These are phyloP conservation scores for Triplophysa siluroides DNA, from an alignment of 2,113 vertebrate genomes.

Conservation along the genomic window DNA sequence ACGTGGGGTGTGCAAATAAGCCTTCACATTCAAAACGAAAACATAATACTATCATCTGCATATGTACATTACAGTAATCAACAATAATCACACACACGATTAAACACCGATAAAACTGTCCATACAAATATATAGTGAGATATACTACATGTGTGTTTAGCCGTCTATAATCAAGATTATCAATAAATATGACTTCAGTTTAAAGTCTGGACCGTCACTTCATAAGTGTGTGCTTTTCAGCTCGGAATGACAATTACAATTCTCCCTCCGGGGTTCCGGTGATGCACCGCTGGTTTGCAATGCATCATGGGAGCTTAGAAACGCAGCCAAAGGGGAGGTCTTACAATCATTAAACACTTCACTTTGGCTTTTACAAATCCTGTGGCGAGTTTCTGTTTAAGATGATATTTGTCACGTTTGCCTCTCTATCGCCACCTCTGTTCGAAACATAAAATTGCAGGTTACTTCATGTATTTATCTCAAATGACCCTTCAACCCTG, in stretches of 20 bases:
- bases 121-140: constrained; percentile 62
- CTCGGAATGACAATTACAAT: constrained; percentile 60
- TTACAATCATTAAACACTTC: constrained; percentile 4
- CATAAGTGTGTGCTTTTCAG: constrained; percentile 46
- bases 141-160: constrained; percentile 56
- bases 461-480: no score
- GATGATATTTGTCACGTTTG: no score
- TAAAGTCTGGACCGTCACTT: constrained; percentile 39
- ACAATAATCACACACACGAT: constrained; percentile 66
- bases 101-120: constrained; percentile 59
- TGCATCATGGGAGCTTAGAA: constrained; percentile 45
- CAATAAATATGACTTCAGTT: constrained; percentile 69
- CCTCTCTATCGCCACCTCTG: no score
- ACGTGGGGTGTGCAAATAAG: constrained; percentile 76
- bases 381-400: background rate
- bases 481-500: no score
- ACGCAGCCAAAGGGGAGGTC: no score
- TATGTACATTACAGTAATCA: constrained; percentile 70
- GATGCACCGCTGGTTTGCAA: constrained; percentile 52
- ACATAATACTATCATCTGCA: constrained; percentile 65
- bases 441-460: no score
- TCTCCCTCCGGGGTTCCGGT: constrained; percentile 68
- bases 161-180: constrained; percentile 62
- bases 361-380: constrained; percentile 13
- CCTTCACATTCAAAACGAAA: constrained; percentile 66